Conservation (phyloP, 2,113 vertebrate genomes). For the Harpagus bidentatus region DNA sequence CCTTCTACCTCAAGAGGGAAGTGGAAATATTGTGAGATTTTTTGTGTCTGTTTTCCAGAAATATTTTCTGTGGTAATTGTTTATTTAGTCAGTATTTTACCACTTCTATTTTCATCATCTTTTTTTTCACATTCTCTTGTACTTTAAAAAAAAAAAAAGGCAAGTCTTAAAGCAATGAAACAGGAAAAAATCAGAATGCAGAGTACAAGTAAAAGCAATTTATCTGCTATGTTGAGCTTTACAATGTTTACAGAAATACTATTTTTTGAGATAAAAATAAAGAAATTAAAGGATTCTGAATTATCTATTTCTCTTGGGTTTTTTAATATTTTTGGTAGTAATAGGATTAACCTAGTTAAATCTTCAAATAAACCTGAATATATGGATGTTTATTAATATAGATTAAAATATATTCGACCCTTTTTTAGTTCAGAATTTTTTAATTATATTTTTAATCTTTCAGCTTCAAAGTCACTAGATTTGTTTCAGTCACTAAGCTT, state of each 20-base stretch:
- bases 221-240: neutral
- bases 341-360: neutral
- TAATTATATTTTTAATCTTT: neutral
- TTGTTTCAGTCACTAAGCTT: neutral
- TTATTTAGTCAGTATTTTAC: neutral
- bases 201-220: neutral
- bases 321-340: neutral
- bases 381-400: neutral
- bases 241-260: neutral
- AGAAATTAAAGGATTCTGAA: neutral
- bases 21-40: neutral
- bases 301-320: neutral
- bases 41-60: neutral
- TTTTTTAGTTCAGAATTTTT: neutral
- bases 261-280: neutral
- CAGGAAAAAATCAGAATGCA: neutral
- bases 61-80: neutral
- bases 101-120: neutral
- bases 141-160: neutral
- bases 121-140: neutral
- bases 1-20: neutral
- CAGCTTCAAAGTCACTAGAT: neutral
- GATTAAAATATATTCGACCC: neutral
- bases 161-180: neutral
- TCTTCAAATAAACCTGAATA: neutral